Base-by-base conservation (phyloP, 2,888 invertebrate genomes). In the Ectemnius cavifrons region DNA sequence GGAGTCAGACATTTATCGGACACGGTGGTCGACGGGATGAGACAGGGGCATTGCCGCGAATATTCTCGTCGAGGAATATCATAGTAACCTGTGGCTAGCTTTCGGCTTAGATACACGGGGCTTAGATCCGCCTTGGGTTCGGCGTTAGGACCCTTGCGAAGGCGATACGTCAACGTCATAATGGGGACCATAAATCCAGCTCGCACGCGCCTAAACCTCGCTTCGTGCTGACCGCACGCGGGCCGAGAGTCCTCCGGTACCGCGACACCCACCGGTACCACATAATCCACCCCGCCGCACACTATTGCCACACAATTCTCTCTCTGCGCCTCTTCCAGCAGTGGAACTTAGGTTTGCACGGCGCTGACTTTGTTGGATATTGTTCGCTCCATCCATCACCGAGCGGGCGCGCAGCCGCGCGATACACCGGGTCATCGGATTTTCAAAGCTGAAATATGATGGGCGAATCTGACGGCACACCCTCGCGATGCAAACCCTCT, bases 131-230 rank as follows among this genome's bases (percentile, higher is more conserved):
- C 84, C 81, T 82, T 77, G 78, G 79, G 79, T 84, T 83, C 79
- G 86, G 80, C 84, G 37, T 86, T 85, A 84, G 84, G 82, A 80
- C 83, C 80, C 84, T 82, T 80, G 70, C 79, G 79, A 76, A 82
- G 82, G 85, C 84, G 87, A 88, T 88, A 85, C 85, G 86, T 88
- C 88, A 87, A 88, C 82, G 88, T 88, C 88, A 87, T 88, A 88
- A 87, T 85, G 83, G 85, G 78, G 79, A 77, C 82, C 82, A 86
- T 88, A 88, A 88, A 88, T 88, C 86, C 85, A 74, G 81, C 86
- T 85, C 83, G 86, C 86, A 86, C 86, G 86, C 86, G 86, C 83
- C 83, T 77, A 80, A 83, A 83, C 71, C 83, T 81, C 75, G 73
- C 74, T 77, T 37, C 71, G 74, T 65, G 75, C 73, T 70, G 78